Conservation (phyloP, 2,888 invertebrate genomes). For the Drosophila robusta region DNA sequence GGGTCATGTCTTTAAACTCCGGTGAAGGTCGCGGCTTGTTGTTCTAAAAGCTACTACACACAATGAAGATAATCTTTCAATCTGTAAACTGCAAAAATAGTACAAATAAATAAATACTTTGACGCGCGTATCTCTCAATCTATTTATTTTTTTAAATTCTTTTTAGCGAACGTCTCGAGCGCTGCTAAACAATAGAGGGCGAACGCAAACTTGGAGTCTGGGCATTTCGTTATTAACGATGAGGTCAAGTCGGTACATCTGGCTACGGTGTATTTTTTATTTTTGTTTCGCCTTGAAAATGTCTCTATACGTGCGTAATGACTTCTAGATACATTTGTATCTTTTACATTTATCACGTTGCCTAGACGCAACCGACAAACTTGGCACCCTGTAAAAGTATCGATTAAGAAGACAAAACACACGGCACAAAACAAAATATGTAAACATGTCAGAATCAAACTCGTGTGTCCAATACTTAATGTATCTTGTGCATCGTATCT, state of each 20-base stretch:
- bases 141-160: constrained; percentile 39
- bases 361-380: neutral
- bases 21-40: constrained; percentile 46
- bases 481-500: constrained; percentile 71
- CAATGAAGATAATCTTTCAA: constrained; percentile 65
- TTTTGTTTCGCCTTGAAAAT: constrained; percentile 13
- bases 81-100: constrained; percentile 43
- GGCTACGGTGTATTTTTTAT: neutral
- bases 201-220: constrained; percentile 23
- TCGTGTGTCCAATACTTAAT: constrained; percentile 73
- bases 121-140: constrained; percentile 57
- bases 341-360: constrained; percentile 4
- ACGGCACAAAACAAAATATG: constrained; percentile 48
- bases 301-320: constrained; percentile 37
- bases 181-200: constrained; percentile 35
- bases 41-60: constrained; percentile 41
- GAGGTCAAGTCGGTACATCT: constrained; percentile 45
- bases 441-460: constrained; percentile 72
- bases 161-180: constrained; percentile 25
- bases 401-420: constrained; percentile 60
- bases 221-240: constrained; percentile 17
- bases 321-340: constrained; percentile 46
- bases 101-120: constrained; percentile 40
- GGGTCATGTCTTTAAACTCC: constrained; percentile 20
- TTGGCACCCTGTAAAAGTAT: constrained; percentile 70